Percentiles rank a stretch among this genome's conserved stretches.
phyloP scores from a whole-genome alignment of 2,888 invertebrate species.

The Pardosa pseudoannulata region DNA sequence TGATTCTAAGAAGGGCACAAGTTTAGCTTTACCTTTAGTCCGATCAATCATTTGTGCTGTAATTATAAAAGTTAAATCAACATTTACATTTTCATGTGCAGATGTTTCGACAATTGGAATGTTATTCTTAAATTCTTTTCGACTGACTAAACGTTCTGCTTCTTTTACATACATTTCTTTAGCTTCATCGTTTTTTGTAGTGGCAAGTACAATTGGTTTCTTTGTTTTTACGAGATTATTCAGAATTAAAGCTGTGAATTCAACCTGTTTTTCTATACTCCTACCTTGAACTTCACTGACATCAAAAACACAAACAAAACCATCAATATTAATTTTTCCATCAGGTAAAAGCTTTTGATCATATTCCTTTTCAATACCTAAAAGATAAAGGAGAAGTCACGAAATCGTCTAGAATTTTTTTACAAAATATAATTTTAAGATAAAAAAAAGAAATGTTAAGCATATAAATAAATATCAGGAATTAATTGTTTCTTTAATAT shows the following conservation, averaged over 20 bases:
- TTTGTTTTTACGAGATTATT: slow-evolving; percentile 93
- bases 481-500: no score
- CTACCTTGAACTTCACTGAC: slow-evolving; percentile 95
- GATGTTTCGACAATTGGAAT: slow-evolving; percentile 96
- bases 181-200: slow-evolving; percentile 96
- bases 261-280: slow-evolving; percentile 92
- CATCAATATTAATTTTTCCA: slow-evolving; percentile 93
- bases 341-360: slow-evolving; percentile 95
- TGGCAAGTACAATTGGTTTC: slow-evolving; percentile 95
- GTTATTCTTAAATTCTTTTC: slow-evolving; percentile 91
- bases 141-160: slow-evolving; percentile 89
- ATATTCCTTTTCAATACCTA: slow-evolving; percentile 95
- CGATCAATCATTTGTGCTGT: slow-evolving; percentile 95
- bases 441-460: no score
- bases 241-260: slow-evolving; percentile 86
- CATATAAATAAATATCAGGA: no score
- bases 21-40: slow-evolving; percentile 83
- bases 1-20: slow-evolving; percentile 88
- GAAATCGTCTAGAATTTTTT: no score
- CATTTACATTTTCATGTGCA: slow-evolving; percentile 96
- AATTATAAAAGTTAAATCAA: slow-evolving; percentile 89
- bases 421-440: no score
- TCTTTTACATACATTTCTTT: slow-evolving; percentile 91
- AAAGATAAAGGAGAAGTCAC: no score
- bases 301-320: slow-evolving; percentile 96